These are phyloP conservation scores for Selenia dentaria DNA, from an alignment of 2,888 invertebrate genomes.

Conservation along the genomic window DNA sequence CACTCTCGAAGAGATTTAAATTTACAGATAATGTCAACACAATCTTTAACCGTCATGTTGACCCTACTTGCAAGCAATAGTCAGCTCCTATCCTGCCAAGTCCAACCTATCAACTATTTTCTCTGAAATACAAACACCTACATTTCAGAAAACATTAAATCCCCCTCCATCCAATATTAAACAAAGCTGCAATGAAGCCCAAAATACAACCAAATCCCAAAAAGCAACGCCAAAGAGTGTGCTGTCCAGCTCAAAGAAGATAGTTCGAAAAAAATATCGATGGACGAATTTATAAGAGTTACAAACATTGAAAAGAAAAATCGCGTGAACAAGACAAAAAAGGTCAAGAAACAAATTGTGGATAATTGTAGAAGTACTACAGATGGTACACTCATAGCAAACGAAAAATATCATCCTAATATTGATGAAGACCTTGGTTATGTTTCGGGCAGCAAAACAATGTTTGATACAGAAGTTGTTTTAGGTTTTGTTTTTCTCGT, in stretches of 20 bases:
- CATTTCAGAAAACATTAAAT: neutral
- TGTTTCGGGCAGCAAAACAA: neutral
- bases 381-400: no score
- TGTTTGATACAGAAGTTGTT: no score
- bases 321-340: no score
- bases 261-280: constrained; percentile 48
- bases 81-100: constrained; percentile 65
- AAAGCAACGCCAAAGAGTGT: neutral
- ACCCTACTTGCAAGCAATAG: constrained; percentile 37
- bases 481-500: no score
- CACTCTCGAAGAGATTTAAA: constrained; percentile 26
- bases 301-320: neutral
- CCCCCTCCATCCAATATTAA: neutral
- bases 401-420: neutral
- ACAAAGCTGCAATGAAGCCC: neutral
- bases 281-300: constrained; percentile 53
- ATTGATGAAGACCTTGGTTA: neutral
- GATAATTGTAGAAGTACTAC: neutral
- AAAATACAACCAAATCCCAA: no score
- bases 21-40: no score
- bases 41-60: no score
- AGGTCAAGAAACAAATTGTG: neutral
- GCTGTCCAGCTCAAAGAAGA: constrained; percentile 1
- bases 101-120: constrained; percentile 49
- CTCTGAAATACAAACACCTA: constrained; percentile 4